Base-by-base conservation (phyloP, 2,113 vertebrate species). In the Heterocephalus glaber region DNA sequence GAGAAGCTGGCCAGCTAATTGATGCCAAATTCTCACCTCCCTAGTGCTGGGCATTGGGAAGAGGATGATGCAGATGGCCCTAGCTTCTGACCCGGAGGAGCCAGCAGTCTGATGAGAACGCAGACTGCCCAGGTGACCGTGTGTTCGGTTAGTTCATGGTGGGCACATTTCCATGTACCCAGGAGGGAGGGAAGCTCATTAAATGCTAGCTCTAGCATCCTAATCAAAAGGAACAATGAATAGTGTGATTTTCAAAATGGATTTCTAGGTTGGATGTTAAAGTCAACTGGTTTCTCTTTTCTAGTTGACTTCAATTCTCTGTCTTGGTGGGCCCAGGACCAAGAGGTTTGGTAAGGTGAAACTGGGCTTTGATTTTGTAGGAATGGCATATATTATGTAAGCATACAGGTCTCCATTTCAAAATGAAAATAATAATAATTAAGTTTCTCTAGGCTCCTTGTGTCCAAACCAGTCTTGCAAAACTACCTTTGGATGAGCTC, bases 391-490 rank as follows among this genome's bases (percentile, higher is more conserved):
- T 66, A 54, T 98, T 97, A 97, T 94, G 52, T 89, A 97, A 98
- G 91, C 2, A 0, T 82, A 74, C 92, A 97, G 96, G 96, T 97
- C 94, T 93, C 61, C n/a, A 19, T 95, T 97, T 97, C 96, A 92
- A 95, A 94, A 93, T 91, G 97, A 96, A 89, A 97, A 96, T 70
- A 95, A 82, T 92, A 87, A 82, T 90, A 92, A 93, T 96, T 88
- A 94, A 90, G 80, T 92, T 89, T 90, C 89, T 96, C 89, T 61
- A 84, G 83, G 63, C 95, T 94, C 58, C 93, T 93, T 20, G 19
- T 95, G 93, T 96, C 94, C 96, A 97, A 96, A 95, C 89, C 81
- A 81, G 81, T 97, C 96, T 97, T 97, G 97, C 97, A 98, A 98
- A 98, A 92, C 70, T 76, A 96, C 96, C 97, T 97, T 90, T 95